Percentiles rank a stretch among this genome's conserved stretches.
Evolutionary conservation across 2,113 vertebrate species (phyloP).

Genomic region (Oncorhynchus clarkii): DNA sequence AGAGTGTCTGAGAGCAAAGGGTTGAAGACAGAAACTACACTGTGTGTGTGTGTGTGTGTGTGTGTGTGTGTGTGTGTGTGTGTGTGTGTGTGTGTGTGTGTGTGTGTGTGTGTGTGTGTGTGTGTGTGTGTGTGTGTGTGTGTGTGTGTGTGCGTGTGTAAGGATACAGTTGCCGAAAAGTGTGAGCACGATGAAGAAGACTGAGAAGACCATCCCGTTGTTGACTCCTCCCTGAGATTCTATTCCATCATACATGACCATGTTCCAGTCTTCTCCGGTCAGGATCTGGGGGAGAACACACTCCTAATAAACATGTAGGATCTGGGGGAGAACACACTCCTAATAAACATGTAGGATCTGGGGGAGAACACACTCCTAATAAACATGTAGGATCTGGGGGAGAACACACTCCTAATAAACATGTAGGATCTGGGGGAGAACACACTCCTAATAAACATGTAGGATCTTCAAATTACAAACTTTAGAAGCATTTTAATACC

Average conservation of each 20-base stretch:
- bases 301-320: no score
- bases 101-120: no score
- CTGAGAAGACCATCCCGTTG: constrained; percentile 90
- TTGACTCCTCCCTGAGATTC: constrained; percentile 94
- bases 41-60: neutral
- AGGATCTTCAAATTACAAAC: no score
- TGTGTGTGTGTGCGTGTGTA: neutral
- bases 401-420: no score
- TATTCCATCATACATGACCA: constrained; percentile 94
- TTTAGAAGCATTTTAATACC: no score
- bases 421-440: constrained; percentile 69
- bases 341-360: no score
- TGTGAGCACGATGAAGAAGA: constrained; percentile 96
- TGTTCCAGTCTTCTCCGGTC: constrained; percentile 94
- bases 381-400: no score
- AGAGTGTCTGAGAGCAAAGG: constrained; percentile 80
- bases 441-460: neutral
- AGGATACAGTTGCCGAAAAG: constrained; percentile 98
- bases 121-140: constrained; percentile 22
- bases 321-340: no score
- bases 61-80: neutral
- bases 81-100: no score
- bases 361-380: no score
- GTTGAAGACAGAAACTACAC: constrained; percentile 49
- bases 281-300: constrained; percentile 65